A percentile compares a stretch with the other conserved stretches of the same genome.
These are phyloP conservation scores for Melanargia galathea DNA, from an alignment of 2,888 invertebrate genomes.

Conservation along the genomic window DNA sequence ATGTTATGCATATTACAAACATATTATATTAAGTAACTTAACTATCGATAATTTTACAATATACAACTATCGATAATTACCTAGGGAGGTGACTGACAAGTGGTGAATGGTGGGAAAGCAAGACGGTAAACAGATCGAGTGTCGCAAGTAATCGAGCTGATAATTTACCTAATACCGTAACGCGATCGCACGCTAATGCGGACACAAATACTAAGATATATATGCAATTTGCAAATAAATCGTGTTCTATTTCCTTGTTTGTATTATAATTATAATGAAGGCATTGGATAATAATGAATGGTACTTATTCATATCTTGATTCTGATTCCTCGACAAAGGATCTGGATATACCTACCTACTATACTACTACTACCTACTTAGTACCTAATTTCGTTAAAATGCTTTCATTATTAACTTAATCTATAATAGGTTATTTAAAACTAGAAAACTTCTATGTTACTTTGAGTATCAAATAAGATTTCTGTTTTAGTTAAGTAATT, in stretches of 20 bases:
- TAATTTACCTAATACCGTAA: conserved; percentile 82
- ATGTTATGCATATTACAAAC: too few relatives aligned
- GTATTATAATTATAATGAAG: background rate
- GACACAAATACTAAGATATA: conserved; percentile 33
- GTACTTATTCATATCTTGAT: background rate
- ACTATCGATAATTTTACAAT: background rate
- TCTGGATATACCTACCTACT: too few relatives aligned
- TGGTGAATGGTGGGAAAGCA: conserved; percentile 35
- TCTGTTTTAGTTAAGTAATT: too few relatives aligned
- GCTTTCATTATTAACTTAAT: too few relatives aligned
- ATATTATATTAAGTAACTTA: too few relatives aligned
- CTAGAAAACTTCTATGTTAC: too few relatives aligned
- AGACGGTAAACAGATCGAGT: conserved; percentile 72
- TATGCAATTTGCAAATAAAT: conserved; percentile 19
- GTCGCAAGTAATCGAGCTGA: conserved; percentile 75
- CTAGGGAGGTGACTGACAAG: background rate
- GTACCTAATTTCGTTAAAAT: too few relatives aligned
- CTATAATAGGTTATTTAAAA: too few relatives aligned
- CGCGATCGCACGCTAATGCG: conserved; percentile 71
- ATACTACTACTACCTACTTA: too few relatives aligned
- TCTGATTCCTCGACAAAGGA: too few relatives aligned
- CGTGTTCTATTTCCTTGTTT: background rate
- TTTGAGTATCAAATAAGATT: too few relatives aligned
- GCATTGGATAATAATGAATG: background rate
- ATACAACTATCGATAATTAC: background rate